Base-by-base conservation (phyloP, 2,888 invertebrate species). In the Drosophila trichaetosa region DNA sequence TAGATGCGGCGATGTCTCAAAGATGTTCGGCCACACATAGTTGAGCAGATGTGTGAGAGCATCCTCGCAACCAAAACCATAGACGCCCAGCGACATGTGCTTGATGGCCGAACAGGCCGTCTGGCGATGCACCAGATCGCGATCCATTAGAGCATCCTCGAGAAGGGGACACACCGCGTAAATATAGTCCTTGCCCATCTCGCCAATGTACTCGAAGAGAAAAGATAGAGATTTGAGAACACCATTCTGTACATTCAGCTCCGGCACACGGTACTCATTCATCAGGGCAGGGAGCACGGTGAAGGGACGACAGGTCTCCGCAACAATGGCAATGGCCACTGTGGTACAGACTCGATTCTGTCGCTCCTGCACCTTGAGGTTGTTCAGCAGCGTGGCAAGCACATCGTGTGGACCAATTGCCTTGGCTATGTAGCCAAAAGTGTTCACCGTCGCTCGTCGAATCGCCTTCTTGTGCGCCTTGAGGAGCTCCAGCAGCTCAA, bases 151-250 rank as follows among this genome's bases (percentile, higher is more conserved):
- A 6, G 99, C 99, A 93, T 99, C 99, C 94, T 99, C 99, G 18
- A 99, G 94, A 51, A 99, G 94, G 0, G 99, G 99, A 64, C 99
- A 98, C 8, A 99, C 99, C 0, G 99, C 99, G 91, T 99, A 99
- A 86, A 99, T 99, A 91, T 99, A 99, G 94, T 99, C 99, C 93
- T 99, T 99, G 63, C 99, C 99, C 99, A 99, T 99, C 94, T 99
- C 99, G 0, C 99, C 99, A 87, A 99, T 99, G 91, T 99, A 99
- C 93, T 99, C 99, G 91, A 99, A 99, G 88, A 99, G 95, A 94
- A 99, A 99, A 0, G 99, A 98, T 21, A 99, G 94, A 0, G 99
- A 99, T 93, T 99, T 99, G 16, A 99, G 94, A 0, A 99, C 99
- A 76, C 99, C 99, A 91, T 99, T 99, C 94, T 99, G 99, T 5